Base-by-base conservation (phyloP, 2,113 vertebrate species). In the Strix uralensis region DNA sequence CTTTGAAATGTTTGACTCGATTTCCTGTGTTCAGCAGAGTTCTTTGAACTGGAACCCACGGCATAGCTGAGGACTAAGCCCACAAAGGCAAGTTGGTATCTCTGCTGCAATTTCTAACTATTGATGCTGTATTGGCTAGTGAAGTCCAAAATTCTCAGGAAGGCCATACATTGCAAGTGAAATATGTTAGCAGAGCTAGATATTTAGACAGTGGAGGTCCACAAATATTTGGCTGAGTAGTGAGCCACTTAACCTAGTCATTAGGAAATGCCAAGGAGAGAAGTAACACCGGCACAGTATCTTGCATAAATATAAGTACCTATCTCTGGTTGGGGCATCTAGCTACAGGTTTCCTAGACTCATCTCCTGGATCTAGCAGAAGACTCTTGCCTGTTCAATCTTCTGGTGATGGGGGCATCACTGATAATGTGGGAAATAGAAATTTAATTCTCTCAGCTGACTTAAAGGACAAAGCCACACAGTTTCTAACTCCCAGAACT, bases 231-330 rank as follows among this genome's bases (percentile, higher is more conserved):
- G 58, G 7, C 49, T 61, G n/a, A 82, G 67, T 77, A 80, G 42
- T 58, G 32, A 80, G 46, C 59, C 61, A 44, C 27, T 70, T 92
- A 81, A 89, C 26, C 30, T 89, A 15, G 18, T 79, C 30, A 40
- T 85, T 73, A 89, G 32, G 26, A 92, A 75, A 52, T 36, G 47
- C 5, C 61, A 87, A 69, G 57, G 44, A 72, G 44, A 79, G 34
- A 83, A 15, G 15, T 52, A 27, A 59, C 16, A 63, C 3, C 0
- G 0, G 7, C 34, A 46, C 34, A 34, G 29, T 52, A 14, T 81
- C 26, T 94, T 86, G 55, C 29, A 62, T 46, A 94, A 67, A 29
- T 55, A 6, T 4, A 67, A 40, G 2, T 78, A 23, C 32, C 16
- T 44, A 4, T 34, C 20, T 94, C 38, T 93, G 21, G 4, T 1